phyloP scores from a whole-genome alignment of 2,797 vertebrate genomes.

The Phoebastria nigripes region DNA sequence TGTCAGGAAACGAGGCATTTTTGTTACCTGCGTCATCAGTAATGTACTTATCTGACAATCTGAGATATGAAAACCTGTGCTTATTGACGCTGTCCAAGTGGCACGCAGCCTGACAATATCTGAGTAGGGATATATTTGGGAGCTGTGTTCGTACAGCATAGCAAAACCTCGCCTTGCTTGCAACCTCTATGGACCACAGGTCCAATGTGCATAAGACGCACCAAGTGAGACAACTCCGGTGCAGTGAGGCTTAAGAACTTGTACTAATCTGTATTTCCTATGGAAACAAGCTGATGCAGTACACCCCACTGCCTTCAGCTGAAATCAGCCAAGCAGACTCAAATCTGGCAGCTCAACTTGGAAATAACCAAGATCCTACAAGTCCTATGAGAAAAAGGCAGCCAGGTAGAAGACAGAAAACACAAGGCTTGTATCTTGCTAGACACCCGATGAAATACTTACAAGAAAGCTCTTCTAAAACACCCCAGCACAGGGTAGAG shows the following conservation, averaged over 20 bases:
- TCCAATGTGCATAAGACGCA: accelerated
- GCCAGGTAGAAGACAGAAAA: background rate
- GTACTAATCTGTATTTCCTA: background rate
- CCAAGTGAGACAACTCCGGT: accelerated
- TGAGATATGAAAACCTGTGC: background rate
- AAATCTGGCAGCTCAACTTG: background rate
- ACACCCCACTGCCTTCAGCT: background rate
- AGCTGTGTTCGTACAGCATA: background rate
- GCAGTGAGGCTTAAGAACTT: background rate
- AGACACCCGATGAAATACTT: background rate
- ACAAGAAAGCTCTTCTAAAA: background rate
- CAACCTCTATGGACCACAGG: background rate
- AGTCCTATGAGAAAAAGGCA: accelerated
- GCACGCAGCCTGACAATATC: background rate
- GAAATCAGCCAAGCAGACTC: background rate
- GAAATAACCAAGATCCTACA: background rate
- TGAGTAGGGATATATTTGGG: background rate
- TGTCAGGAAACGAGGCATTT: background rate
- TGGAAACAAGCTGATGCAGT: background rate
- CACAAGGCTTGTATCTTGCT: background rate
- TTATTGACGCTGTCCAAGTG: background rate
- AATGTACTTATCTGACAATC: background rate
- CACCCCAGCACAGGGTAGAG: background rate
- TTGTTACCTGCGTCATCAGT: background rate
- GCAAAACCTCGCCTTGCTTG: background rate